Base-by-base conservation (phyloP, 2,113 vertebrate species). In the Leuciscus idus region DNA sequence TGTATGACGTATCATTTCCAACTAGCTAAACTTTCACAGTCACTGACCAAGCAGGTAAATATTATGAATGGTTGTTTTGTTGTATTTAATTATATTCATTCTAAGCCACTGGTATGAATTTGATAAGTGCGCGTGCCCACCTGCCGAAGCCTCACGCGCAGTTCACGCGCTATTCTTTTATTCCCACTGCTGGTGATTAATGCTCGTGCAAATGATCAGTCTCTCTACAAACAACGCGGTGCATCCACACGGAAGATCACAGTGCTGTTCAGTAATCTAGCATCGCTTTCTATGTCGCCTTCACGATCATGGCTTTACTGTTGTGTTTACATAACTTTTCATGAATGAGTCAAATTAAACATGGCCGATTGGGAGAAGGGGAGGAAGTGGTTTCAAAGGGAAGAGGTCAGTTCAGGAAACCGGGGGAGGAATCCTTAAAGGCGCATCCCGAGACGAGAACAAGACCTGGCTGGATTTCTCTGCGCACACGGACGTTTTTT, bases 351-450 rank as follows among this genome's bases (percentile, higher is more conserved):
- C 92, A 88, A 90, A 93, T 93, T 90, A 94, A 95, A 95, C 92
- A 95, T 95, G 95, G 94, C 94, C 93, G 95, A 91, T 87, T 82
- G 89, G 89, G 92, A 94, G 91, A 92, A 93, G 91, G 90, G 89
- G 93, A 95, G 95, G 95, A 96, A 95, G 95, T 95, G 94, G 90
- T 94, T 94, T 93, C 93, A 93, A 93, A 94, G 92, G 94, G 92
- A 94, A 93, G 93, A 94, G 93, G 93, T 94, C 94, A 95, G 30
- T 73, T 73, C 68, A 93, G 92, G 93, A 94, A 93, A 92, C 87
- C 90, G 91, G 90, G 93, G 91, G 90, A 90, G 93, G 93, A 90
- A 89, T 23, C 73, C 89, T 88, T 90, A 87, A 87, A 88, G 86
- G 86, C 75, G 80, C 70, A 87, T 62, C 77, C 39, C 17, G 74